Percentiles rank a stretch among this genome's conserved stretches.
Evolutionary conservation across 2,113 vertebrate species (phyloP).

Genomic region (Labeo catla): DNA sequence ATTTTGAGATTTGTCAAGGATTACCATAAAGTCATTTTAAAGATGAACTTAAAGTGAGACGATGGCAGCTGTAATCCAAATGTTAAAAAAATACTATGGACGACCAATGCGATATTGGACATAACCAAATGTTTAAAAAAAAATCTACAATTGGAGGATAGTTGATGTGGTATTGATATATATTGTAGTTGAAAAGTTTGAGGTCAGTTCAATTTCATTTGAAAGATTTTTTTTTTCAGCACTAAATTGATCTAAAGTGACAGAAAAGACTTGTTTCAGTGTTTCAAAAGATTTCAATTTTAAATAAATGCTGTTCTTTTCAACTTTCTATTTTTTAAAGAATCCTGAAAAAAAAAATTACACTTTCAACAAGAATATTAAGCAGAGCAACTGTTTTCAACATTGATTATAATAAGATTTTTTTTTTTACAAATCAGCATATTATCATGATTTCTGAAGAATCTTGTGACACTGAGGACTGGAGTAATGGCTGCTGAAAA

Average conservation of each 20-base stretch:
- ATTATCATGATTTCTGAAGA: background rate
- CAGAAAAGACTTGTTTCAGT: background rate
- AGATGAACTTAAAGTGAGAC: background rate
- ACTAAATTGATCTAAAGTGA: too few species aligned
- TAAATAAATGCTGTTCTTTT: too few species aligned
- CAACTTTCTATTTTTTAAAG: too few species aligned
- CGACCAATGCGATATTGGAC: background rate
- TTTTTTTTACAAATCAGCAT: background rate
- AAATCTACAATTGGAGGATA: background rate
- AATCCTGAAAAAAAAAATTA: too few species aligned
- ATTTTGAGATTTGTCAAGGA: background rate
- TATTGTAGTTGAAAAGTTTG: background rate
- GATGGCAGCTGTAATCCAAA: background rate
- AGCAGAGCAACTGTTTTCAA: background rate
- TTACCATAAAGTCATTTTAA: background rate
- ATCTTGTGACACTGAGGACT: background rate
- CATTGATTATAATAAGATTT: background rate
- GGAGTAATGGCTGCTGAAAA: too few species aligned
- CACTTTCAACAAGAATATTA: too few species aligned
- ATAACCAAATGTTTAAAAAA: background rate
- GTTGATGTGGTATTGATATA: background rate
- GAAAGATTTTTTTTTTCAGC: background rate
- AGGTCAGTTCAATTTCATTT: background rate
- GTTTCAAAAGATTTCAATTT: background rate
- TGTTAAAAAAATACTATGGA: background rate